Base-by-base conservation (phyloP, 2,113 vertebrate species). In the Sapajus apella region DNA sequence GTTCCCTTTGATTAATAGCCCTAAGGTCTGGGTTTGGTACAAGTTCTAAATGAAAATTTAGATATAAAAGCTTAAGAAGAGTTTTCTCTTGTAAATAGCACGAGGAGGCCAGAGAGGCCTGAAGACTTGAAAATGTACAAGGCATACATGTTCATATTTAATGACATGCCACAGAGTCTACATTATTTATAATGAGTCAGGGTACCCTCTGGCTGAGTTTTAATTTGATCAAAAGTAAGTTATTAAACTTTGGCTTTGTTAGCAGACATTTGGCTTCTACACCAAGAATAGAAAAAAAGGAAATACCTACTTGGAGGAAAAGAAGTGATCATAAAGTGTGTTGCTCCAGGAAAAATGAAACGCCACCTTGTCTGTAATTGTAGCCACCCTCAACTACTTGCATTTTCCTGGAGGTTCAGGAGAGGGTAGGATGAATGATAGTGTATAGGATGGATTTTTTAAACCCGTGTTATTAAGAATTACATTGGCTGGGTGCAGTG, bases 171-270 rank as follows among this genome's bases (percentile, higher is more conserved):
- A 70, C 18, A 64, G 61, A 20, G 13, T 30, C 61, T 97, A 70
- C 68, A 95, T 98, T 93, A 97, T 95, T 97, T 96, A 96, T 89
- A 61, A 8, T 1, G 52, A 55, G 79, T 87, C 68, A 45, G 80
- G n/a, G 45, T 16, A 30, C 80, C 95, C 37, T 84, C 64, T 82
- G 95, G 95, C 87, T 90, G 93, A 93, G 45, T 90, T 92, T 95
- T 97, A 96, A 97, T 92, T 75, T 94, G 92, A 89, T 96, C 68
- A 92, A n/a, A 86, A 94, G 94, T 37, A 77, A 92, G 47, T 52
- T 47, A 68, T 88, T 85, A 58, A 81, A 27, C 90, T 93, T 92
- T 66, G 4, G 5, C 87, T 94, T 94, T 56, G 50, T 87, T 77
- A 87, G 73, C 58, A 81, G 70, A 87, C 68, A 52, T 70, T 58